A percentile compares a stretch with the other conserved stretches of the same genome.
These are phyloP conservation scores for Cydia pomonella DNA, from an alignment of 1,140 invertebrate genomes.

Conservation along the genomic window DNA sequence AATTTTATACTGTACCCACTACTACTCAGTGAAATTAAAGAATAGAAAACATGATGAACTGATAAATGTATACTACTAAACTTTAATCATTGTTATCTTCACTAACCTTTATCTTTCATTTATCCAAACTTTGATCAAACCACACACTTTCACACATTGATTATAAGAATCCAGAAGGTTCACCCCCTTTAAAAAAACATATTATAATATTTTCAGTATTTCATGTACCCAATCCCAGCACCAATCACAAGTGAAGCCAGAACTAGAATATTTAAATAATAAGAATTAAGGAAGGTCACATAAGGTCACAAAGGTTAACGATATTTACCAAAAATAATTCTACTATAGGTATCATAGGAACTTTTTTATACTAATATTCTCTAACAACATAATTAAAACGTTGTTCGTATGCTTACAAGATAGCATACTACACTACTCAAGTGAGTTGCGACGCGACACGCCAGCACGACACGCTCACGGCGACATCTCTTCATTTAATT, in stretches of 20 bases:
- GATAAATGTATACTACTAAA: background rate
- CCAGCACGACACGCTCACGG: conserved; percentile 40
- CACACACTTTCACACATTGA: too few species aligned
- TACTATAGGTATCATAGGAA: background rate
- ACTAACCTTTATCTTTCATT: too few species aligned
- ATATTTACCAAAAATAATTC: background rate
- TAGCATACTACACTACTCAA: background rate
- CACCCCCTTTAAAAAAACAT: too few species aligned
- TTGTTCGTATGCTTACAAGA: background rate
- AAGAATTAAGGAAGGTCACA: too few species aligned
- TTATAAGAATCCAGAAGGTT: too few species aligned
- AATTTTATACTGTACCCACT: conserved; percentile 42
- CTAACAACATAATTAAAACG: conserved; percentile 5
- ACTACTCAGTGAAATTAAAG: background rate
- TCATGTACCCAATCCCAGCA: too few species aligned
- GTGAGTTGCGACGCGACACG: conserved; percentile 52
- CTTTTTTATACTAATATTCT: background rate
- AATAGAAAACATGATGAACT: background rate
- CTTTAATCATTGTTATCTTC: background rate
- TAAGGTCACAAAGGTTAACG: too few species aligned
- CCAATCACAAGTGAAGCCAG: too few species aligned
- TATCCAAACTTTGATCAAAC: too few species aligned
- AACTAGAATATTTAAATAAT: too few species aligned
- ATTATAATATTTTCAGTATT: too few species aligned
- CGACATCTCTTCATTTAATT: conserved; percentile 64